phyloP scores from a whole-genome alignment of 2,113 vertebrate species.

The Platanista minor region DNA sequence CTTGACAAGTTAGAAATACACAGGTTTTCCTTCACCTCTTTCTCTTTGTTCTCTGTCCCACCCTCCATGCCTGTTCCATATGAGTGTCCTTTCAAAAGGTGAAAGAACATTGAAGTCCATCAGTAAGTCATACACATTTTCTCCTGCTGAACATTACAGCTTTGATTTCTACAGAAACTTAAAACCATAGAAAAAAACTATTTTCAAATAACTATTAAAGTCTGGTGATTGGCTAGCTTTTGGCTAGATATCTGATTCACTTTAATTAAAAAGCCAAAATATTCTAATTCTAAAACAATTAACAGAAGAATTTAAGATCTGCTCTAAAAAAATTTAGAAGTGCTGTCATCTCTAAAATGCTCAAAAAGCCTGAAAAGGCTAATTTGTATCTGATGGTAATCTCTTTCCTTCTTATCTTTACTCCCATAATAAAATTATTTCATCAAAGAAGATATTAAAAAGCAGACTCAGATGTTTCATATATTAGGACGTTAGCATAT shows the following conservation, averaged over 20 bases:
- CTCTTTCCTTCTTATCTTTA: neutral
- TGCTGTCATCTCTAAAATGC: conserved; percentile 1
- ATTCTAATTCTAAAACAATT: conserved; percentile 35
- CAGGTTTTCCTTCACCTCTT: neutral
- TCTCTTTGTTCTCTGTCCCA: neutral
- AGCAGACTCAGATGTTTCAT: neutral
- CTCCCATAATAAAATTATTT: neutral
- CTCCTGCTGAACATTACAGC: neutral
- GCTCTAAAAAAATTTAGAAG: neutral
- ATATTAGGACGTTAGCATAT: neutral
- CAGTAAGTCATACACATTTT: neutral
- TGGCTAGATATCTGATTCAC: neutral
- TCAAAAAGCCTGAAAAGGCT: neutral
- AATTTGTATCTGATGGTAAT: neutral
- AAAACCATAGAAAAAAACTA: conserved; percentile 4
- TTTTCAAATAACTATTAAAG: neutral
- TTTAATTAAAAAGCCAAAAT: neutral
- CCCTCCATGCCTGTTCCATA: neutral
- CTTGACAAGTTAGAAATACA: neutral
- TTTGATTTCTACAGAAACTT: neutral
- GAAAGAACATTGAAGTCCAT: neutral
- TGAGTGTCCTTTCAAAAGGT: neutral
- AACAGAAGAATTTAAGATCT: neutral
- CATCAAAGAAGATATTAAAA: neutral
- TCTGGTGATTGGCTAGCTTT: neutral